Evolutionary conservation across 2,888 invertebrate genomes (phyloP), one percentile per base, ranked within the genome.

Genomic region (Eupithecia exiguata): DNA sequence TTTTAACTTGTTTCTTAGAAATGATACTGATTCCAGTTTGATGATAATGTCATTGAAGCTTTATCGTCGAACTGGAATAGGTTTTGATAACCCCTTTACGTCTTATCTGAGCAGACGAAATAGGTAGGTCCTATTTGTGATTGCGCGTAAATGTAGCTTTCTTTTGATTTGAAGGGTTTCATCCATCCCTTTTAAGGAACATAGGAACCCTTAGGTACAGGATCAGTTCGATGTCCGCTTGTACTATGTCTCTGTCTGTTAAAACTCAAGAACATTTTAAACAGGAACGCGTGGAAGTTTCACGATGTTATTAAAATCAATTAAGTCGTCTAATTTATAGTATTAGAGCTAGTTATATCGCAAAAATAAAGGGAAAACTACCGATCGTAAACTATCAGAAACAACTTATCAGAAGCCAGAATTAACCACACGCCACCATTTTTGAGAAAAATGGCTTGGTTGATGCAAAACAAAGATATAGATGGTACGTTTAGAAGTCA

Each of bases 1-100:
- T 40, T 63, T 62, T 40, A 68, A 66, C 12, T 58, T 61, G 63
- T 36, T 74, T 36, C 68, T 49, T 46, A 9, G 21, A 14, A 75
- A 70, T 74, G 49, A 66, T 43, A 68, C 12, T n/a, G 21, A 63
- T 65, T 30, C n/a, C 61, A 61, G 38, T 70, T 68, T 63, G 58
- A 25, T 12, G 7, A 62, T 35, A 35, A 62, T 62, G 65, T 12
- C 38, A 38, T 16, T 40, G 6, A 40, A 14, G 9, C 21, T 5
- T 65, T 12, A n/a, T 9, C 10, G 1, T n/a, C n/a, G 14, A 49
- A 49, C 14, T 53, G 25, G 25, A 14, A 40, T 21, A 25, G 6
- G 36, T 66, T 69, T 63, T 35, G 67, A 68, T 72, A 72, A 62
- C 46, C 65, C 66, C 38, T 66, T 65, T 38, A 25, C 1, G 14